Conservation (phyloP, 2,113 vertebrate genomes). For the Eretmochelys imbricata region DNA sequence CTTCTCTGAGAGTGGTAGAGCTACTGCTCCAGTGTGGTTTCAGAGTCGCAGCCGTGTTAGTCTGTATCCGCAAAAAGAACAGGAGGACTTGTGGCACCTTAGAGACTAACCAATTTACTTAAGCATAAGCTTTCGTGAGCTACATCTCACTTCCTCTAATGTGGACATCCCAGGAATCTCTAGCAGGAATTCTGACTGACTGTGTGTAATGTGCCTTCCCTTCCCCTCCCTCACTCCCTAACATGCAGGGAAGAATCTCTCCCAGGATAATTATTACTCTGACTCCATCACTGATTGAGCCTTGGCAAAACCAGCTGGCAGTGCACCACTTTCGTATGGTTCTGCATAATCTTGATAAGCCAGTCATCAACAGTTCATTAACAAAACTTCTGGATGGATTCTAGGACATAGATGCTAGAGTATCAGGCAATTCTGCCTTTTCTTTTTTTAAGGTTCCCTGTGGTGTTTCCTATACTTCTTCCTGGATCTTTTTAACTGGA, state of each 20-base stretch:
- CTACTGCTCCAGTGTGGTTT: not conserved
- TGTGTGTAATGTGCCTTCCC: not conserved
- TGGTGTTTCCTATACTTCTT: constrained; percentile 1
- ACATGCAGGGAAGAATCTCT: not conserved
- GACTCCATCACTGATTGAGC: not conserved
- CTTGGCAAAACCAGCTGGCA: not conserved
- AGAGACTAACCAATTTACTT: too few species aligned
- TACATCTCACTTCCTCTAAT: not conserved
- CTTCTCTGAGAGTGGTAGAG: not conserved
- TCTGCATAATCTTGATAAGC: constrained; percentile 11
- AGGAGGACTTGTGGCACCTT: too few species aligned
- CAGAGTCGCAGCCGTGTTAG: too few species aligned
- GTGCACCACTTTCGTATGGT: not conserved
- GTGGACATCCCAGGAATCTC: not conserved
- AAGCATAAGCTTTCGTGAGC: too few species aligned
- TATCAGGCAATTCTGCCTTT: not conserved
- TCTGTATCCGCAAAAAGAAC: too few species aligned
- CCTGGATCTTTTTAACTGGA: constrained; percentile 6
- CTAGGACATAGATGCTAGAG: not conserved
- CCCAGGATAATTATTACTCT: not conserved
- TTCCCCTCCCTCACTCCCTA: not conserved
- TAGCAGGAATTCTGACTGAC: not conserved
- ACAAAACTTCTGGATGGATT: constrained; percentile 7
- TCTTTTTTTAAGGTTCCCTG: not conserved
- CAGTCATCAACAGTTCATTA: constrained; percentile 29